A percentile compares a stretch with the other conserved stretches of the same genome.
phyloP scores from a whole-genome alignment of 2,888 invertebrate species.

The Folsomia candida region DNA sequence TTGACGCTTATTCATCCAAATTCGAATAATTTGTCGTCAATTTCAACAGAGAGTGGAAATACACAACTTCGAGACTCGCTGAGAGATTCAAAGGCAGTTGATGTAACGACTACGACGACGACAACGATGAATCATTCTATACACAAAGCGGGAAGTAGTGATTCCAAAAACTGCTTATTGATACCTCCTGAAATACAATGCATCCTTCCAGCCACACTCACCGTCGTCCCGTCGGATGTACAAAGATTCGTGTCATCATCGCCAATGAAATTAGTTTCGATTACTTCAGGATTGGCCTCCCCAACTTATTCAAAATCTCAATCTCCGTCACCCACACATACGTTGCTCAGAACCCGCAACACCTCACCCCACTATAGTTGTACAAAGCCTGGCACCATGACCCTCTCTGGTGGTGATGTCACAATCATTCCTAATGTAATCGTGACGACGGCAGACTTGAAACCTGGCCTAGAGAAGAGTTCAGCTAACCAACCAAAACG shows the following conservation, averaged over 20 bases:
- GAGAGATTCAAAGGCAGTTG: too few relatives aligned
- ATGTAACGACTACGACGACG: neutral
- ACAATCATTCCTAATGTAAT: neutral
- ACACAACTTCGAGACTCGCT: neutral
- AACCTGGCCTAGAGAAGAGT: too few relatives aligned
- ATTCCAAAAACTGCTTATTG: constrained; percentile 9
- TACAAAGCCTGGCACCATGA: neutral
- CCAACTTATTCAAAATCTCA: neutral
- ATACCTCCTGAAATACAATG: constrained; percentile 44
- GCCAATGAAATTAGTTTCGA: constrained; percentile 1
- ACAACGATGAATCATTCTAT: too few relatives aligned
- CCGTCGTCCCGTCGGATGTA: constrained; percentile 41
- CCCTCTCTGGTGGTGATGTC: neutral
- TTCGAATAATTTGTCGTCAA: too few relatives aligned
- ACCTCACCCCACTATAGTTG: neutral
- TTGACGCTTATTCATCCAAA: constrained; percentile 10
- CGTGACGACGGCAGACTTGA: neutral
- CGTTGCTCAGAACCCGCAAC: neutral
- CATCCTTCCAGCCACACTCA: constrained; percentile 41
- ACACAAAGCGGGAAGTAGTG: too few relatives aligned
- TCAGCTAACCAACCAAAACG: too few relatives aligned
- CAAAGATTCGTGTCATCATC: constrained; percentile 24
- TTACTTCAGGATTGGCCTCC: neutral
- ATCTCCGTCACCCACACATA: too few relatives aligned
- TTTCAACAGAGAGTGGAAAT: neutral